phyloP scores from a whole-genome alignment of 2,888 invertebrate genomes.

The Dolichomitus sp. region DNA sequence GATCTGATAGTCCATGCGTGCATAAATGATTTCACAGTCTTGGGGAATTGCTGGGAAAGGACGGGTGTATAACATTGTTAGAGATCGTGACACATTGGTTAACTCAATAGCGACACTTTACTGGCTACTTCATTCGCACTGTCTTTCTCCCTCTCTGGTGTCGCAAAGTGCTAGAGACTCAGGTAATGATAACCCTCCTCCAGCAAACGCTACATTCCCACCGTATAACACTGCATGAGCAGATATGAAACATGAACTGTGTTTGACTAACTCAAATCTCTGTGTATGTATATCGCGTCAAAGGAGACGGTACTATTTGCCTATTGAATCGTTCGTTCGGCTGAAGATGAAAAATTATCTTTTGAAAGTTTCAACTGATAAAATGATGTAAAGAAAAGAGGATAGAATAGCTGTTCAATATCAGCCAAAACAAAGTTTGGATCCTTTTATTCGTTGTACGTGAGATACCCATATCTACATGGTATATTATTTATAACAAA shows the following conservation, averaged over 20 bases:
- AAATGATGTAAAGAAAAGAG: no score
- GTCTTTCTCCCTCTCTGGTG: not conserved
- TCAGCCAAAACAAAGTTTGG: no score
- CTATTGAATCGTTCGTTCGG: not conserved
- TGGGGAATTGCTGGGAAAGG: not conserved
- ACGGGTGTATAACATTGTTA: not conserved
- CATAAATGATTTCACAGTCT: not conserved
- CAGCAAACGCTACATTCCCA: slow-evolving; percentile 1
- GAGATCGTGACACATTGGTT: not conserved
- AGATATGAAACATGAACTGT: slow-evolving; percentile 43
- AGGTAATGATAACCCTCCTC: slow-evolving; percentile 25
- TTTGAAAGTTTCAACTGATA: no score
- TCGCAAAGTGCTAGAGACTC: slow-evolving; percentile 26
- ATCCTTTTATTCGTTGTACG: no score
- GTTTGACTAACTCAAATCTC: slow-evolving; percentile 26
- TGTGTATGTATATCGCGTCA: not conserved
- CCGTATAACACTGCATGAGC: slow-evolving; percentile 17
- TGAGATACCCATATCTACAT: no score
- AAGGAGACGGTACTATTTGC: not conserved
- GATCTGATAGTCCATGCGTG: not conserved
- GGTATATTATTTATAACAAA: no score
- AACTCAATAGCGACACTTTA: not conserved
- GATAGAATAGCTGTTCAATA: no score
- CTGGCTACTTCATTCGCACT: slow-evolving; percentile 22
- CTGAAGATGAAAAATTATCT: not conserved